Conservation (phyloP, 1,140 invertebrate species). For the Euschistus heros region DNA sequence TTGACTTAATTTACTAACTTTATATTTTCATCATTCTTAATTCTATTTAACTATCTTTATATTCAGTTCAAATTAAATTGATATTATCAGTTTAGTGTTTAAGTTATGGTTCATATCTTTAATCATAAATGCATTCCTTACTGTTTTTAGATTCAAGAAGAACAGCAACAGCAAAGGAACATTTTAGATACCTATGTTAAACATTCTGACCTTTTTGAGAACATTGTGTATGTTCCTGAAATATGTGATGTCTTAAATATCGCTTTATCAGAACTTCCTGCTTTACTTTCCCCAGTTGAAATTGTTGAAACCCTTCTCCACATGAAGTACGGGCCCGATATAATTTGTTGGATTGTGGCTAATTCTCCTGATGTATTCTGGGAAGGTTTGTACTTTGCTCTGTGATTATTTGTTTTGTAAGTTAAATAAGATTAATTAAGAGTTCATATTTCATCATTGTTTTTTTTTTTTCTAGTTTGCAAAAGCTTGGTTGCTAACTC, state of each 20-base stretch:
- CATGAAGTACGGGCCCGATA: conserved; percentile 78
- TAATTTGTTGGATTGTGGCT: conserved; percentile 78
- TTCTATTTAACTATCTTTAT: too few species aligned
- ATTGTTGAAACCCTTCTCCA: conserved; percentile 77
- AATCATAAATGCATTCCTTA: neutral
- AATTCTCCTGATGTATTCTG: conserved; percentile 90
- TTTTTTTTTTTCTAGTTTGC: conserved; percentile 52
- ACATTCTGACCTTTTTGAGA: conserved; percentile 87
- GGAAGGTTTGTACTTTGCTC: conserved; percentile 51
- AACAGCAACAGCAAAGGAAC: conserved; percentile 36
- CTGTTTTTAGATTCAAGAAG: conserved; percentile 22
- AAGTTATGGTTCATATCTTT: too few species aligned
- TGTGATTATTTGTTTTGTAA: neutral
- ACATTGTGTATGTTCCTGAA: conserved; percentile 88
- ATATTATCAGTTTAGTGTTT: too few species aligned
- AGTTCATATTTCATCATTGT: conserved; percentile 16
- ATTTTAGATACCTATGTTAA: conserved; percentile 61
- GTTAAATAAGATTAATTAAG: neutral
- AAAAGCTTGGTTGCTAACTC: conserved; percentile 73
- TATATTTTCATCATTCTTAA: too few species aligned
- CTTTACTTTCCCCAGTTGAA: conserved; percentile 71
- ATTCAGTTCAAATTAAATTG: too few species aligned
- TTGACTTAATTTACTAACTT: too few species aligned
- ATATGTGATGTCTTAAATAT: conserved; percentile 92
- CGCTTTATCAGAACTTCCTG: conserved; percentile 80